phyloP scores from a whole-genome alignment of 2,113 vertebrate genomes.

The Dicaeum eximium region DNA sequence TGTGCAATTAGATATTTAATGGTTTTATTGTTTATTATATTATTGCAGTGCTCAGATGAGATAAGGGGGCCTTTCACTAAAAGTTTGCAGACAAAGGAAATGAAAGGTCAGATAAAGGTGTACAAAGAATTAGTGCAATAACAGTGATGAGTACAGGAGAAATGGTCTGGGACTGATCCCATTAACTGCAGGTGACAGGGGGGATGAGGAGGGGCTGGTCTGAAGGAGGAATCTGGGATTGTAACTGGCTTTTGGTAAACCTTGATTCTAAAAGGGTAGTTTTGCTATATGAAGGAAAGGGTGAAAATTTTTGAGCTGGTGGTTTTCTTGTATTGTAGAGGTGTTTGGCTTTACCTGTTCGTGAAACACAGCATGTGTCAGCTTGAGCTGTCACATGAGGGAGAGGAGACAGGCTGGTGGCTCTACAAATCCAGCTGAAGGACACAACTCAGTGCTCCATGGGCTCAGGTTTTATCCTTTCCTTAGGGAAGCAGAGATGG shows the following conservation, averaged over 20 bases:
- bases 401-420: background rate
- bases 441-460: background rate
- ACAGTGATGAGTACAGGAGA: background rate
- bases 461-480: background rate
- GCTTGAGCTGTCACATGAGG: background rate
- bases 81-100: background rate
- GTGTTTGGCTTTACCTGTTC: background rate
- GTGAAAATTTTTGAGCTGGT: background rate
- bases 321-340: background rate
- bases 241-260: background rate
- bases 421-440: background rate
- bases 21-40: background rate
- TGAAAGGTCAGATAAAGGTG: background rate
- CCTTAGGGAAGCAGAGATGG: background rate
- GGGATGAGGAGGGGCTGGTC: background rate
- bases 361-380: rapidly evolving
- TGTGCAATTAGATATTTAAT: background rate
- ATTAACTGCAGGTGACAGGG: background rate
- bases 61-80: background rate
- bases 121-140: background rate
- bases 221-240: background rate
- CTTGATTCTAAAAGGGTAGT: background rate
- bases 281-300: background rate
- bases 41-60: background rate
- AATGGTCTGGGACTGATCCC: background rate